A percentile compares a stretch with the other conserved stretches of the same genome.
These are phyloP conservation scores for Blastobasis adustella DNA, from an alignment of 2,888 invertebrate species.

Conservation along the genomic window DNA sequence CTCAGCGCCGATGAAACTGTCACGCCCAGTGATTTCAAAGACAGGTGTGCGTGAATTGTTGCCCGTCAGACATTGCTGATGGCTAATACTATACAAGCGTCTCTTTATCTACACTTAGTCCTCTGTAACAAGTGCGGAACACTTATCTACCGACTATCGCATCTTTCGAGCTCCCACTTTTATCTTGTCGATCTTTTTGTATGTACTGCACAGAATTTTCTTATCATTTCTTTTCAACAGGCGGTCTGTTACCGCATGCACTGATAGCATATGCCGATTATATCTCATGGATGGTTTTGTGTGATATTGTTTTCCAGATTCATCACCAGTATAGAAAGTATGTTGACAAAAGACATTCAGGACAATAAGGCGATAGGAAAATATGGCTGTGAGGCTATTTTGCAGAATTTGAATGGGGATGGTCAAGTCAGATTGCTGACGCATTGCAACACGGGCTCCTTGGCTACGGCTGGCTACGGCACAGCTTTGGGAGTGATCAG, in stretches of 20 bases:
- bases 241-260: too few relatives aligned
- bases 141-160: too few relatives aligned
- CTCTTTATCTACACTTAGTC: too few relatives aligned
- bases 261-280: neutral
- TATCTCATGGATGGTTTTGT: slow-evolving; percentile 9
- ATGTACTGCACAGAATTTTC: too few relatives aligned
- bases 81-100: too few relatives aligned
- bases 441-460: slow-evolving; percentile 98
- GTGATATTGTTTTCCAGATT: slow-evolving; percentile 74
- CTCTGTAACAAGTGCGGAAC: too few relatives aligned
- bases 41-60: slow-evolving; percentile 64
- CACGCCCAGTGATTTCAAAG: slow-evolving; percentile 79
- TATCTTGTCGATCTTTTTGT: too few relatives aligned
- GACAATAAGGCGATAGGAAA: slow-evolving; percentile 92
- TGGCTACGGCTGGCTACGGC: slow-evolving; percentile 97
- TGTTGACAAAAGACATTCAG: slow-evolving; percentile 89
- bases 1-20: slow-evolving; percentile 78
- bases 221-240: too few relatives aligned
- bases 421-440: slow-evolving; percentile 86
- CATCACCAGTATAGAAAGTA: slow-evolving; percentile 83
- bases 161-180: too few relatives aligned
- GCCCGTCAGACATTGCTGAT: too few relatives aligned
- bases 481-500: slow-evolving; percentile 98
- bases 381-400: slow-evolving; percentile 86
- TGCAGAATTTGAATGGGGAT: slow-evolving; percentile 74